Base-by-base conservation (phyloP, 2,113 vertebrate genomes). In the Grallaria varia region DNA sequence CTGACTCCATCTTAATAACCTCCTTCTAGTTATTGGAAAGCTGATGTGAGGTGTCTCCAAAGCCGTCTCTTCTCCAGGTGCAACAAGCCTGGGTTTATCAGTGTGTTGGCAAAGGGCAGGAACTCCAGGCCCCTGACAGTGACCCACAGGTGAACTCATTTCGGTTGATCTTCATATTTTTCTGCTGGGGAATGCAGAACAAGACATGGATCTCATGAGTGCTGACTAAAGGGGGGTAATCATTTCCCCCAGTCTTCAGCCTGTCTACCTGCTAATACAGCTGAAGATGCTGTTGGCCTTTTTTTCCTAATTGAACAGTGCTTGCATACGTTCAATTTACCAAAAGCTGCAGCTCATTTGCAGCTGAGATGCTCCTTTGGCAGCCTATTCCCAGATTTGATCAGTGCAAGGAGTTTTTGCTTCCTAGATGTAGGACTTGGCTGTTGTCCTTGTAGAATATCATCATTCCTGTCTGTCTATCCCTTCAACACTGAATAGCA, bases 71-170 rank as follows among this genome's bases (percentile, higher is more conserved):
- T 83, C 42, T 67, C 14, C 15, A 35, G 22, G 3, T 3, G 0
- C 20, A 33, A 50, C 7, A 52, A 68, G 12, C 42, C 20, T 16
- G 18, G 12, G 13, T 71, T 42, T 6, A 4, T 73, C 30, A 73
- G n/a, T 27, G 14, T 66, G 40, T 47, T 3, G 6, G 42, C 42
- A 49, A 27, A 78, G 25, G 60, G 5, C 21, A 62, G 40, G 66
- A 90, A 19, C 7, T 69, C 39, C 50, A 66, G 23, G 39, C 53
- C n/a, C 25, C 14, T 49, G 31, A 84, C 17, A 52, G 4, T 23
- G 5, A 10, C 7, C 49, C 0, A 2, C 18, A 4, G 1, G 14
- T 49, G 27, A 88, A 74, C 17, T n/a, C 5, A 17, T 44, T 63
- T 50, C 11, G 33, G 4, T 62, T 87, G 44, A 44, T 49, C 20